These are phyloP conservation scores for Zaprionus gabonicus DNA, from an alignment of 1,140 invertebrate genomes.

Conservation along the genomic window DNA sequence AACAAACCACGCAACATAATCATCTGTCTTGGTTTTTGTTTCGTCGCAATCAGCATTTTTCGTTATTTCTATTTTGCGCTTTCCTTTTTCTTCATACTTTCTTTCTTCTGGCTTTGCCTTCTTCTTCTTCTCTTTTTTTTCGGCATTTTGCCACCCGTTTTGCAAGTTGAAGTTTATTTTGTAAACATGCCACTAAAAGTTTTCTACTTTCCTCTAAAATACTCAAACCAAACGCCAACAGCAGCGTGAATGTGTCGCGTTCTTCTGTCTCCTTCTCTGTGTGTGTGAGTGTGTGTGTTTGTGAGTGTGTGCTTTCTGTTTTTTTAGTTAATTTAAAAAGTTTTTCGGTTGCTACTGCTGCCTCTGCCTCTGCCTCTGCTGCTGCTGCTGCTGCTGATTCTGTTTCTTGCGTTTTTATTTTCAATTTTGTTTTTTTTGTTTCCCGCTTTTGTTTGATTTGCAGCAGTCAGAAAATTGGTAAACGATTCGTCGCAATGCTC, in stretches of 20 bases:
- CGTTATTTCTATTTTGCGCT: conserved; percentile 52
- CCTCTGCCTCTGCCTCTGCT: conserved; percentile 21
- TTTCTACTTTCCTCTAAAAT: conserved; percentile 83
- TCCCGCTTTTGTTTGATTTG: conserved; percentile 69
- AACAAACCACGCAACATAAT: conserved; percentile 56
- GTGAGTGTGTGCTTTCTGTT: conserved; percentile 48
- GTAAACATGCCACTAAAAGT: conserved; percentile 83
- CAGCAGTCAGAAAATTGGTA: conserved; percentile 81
- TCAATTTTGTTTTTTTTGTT: conserved; percentile 17
- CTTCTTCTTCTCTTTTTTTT: conserved; percentile 50
- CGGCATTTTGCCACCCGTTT: conserved; percentile 45
- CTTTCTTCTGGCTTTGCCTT: conserved; percentile 42
- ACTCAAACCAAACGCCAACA: conserved; percentile 81
- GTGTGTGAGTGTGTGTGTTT: conserved; percentile 1
- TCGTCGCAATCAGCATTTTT: conserved; percentile 74
- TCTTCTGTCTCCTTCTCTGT: conserved; percentile 2
- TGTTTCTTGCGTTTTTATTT: conserved; percentile 37
- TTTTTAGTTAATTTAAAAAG: conserved; percentile 83
- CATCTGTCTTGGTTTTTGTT: conserved; percentile 58
- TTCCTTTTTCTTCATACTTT: not conserved
- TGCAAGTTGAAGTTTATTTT: conserved; percentile 81
- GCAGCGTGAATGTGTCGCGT: conserved; percentile 68
- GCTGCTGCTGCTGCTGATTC: conserved; percentile 32
- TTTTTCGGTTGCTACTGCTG: conserved; percentile 55
- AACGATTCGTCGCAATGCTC: conserved; percentile 75